Percentiles rank a stretch among this genome's conserved stretches.
Conservation (phyloP, 2,888 invertebrate genomes). For the Sipunculus nudus region DNA sequence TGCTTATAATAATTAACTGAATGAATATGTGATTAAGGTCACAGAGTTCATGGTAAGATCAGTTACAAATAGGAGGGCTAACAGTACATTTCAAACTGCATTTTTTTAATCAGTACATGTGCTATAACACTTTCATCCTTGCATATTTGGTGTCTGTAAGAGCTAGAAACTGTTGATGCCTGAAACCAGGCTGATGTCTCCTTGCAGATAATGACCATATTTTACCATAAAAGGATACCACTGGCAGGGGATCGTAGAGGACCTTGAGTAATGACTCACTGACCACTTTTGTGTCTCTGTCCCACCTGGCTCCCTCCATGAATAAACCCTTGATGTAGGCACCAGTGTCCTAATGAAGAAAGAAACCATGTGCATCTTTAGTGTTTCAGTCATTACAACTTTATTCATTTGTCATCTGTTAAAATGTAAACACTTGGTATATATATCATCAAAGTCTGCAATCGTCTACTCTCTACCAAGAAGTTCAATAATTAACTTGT, state of each 20-base stretch:
- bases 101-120: no score
- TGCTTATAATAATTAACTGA: no score
- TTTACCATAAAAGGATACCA: slow-evolving; percentile 56
- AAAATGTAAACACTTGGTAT: no score
- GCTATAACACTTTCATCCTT: no score
- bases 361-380: background rate
- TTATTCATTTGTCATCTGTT: no score
- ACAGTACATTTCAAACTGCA: no score
- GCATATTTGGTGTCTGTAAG: no score
- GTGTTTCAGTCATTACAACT: background rate
- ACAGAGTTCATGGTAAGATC: no score
- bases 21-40: no score
- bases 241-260: slow-evolving; percentile 61
- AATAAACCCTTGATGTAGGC: slow-evolving; percentile 62
- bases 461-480: no score
- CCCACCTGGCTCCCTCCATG: slow-evolving; percentile 66
- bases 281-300: slow-evolving; percentile 47
- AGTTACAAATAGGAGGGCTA: no score
- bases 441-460: no score
- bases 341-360: slow-evolving; percentile 53
- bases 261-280: slow-evolving; percentile 59
- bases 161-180: background rate
- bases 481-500: background rate
- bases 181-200: background rate
- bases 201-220: background rate